Evolutionary conservation across 2,113 vertebrate species (phyloP).

Genomic region (Aramus guarauna): DNA sequence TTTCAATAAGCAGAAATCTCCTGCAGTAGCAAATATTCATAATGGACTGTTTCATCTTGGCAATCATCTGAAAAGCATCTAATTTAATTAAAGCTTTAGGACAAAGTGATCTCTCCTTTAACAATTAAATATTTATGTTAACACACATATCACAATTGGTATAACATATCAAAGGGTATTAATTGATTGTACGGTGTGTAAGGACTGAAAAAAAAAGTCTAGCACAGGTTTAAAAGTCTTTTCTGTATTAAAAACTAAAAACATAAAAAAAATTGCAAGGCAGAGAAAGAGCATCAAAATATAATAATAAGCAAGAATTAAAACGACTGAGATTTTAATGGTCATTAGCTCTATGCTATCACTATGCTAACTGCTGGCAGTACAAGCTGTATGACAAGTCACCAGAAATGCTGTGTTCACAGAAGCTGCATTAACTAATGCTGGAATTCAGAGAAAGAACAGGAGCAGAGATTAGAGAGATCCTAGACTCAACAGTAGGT

Average conservation of each 20-base stretch:
- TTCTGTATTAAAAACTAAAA: not conserved
- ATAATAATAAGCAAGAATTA: not conserved
- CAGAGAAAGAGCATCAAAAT: not conserved
- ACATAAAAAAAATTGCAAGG: not conserved
- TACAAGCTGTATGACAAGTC: not conserved
- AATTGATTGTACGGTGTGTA: not conserved
- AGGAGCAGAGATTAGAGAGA: conserved; percentile 5
- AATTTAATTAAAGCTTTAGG: conserved; percentile 64
- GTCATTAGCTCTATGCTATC: not conserved
- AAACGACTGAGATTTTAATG: not conserved
- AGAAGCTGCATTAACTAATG: not conserved
- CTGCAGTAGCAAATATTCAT: conserved; percentile 54
- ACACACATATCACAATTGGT: conserved; percentile 18
- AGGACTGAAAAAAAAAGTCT: not conserved
- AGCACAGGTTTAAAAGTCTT: not conserved
- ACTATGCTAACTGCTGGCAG: not conserved
- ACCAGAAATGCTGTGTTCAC: not conserved
- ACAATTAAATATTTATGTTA: conserved; percentile 66
- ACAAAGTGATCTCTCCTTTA: conserved; percentile 23
- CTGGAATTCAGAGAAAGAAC: not conserved
- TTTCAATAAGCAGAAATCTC: conserved; percentile 56
- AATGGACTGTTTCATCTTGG: conserved; percentile 58
- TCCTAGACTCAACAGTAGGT: conserved; percentile 1
- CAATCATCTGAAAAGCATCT: conserved; percentile 59
- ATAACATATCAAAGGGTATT: conserved; percentile 22